phyloP scores from a whole-genome alignment of 2,797 vertebrate genomes.

The Pagetopsis macropterus region DNA sequence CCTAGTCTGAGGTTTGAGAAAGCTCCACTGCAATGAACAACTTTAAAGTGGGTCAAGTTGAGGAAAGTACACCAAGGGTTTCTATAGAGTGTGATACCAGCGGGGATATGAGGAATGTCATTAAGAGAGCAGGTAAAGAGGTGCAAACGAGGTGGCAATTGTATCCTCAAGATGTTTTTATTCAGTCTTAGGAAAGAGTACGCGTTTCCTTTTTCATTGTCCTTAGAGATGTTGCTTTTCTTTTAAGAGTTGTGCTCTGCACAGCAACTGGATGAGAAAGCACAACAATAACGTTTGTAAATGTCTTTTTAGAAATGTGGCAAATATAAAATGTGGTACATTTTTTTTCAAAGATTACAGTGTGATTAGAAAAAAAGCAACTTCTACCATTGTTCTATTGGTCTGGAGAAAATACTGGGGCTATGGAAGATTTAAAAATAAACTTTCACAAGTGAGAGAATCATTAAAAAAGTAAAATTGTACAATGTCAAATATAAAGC shows the following conservation, averaged over 20 bases:
- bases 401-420: not conserved
- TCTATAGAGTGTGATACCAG: not conserved
- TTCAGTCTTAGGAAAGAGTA: not conserved
- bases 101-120: not conserved
- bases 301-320: no score
- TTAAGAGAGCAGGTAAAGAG: not conserved
- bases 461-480: not conserved
- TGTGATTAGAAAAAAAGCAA: no score
- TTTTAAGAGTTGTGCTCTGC: no score
- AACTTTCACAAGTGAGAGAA: not conserved
- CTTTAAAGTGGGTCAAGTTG: slow-evolving; percentile 25
- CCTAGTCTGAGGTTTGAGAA: slow-evolving; percentile 4
- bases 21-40: not conserved
- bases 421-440: not conserved
- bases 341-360: no score
- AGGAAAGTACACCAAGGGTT: not conserved
- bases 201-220: not conserved
- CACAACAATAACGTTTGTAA: no score
- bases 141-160: not conserved
- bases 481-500: not conserved
- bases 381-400: no score
- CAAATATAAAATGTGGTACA: no score
- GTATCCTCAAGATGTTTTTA: not conserved
- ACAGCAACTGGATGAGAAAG: no score
- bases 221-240: not conserved